A percentile compares a stretch with the other conserved stretches of the same genome.
phyloP scores from a whole-genome alignment of 2,797 vertebrate species.

The Hapalemur alaotrensis region DNA sequence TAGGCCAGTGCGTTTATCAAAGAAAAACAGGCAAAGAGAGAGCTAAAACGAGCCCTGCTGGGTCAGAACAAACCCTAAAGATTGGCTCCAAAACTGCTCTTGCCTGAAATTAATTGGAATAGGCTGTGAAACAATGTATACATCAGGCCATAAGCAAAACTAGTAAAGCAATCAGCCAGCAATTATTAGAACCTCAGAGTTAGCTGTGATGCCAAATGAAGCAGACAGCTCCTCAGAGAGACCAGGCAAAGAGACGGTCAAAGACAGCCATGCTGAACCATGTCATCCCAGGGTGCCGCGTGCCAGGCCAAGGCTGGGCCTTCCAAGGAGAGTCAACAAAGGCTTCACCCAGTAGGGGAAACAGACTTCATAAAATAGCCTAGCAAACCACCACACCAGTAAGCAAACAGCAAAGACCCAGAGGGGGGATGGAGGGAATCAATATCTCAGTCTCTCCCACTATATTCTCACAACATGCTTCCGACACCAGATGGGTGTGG shows the following conservation, averaged over 20 bases:
- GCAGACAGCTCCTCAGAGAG: neutral
- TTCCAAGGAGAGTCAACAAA: neutral
- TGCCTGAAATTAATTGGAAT: neutral
- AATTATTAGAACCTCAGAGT: neutral
- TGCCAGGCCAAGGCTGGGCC: neutral
- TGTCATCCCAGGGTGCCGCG: neutral
- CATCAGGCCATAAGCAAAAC: neutral
- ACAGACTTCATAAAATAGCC: neutral
- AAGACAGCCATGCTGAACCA: neutral
- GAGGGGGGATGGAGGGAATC: neutral
- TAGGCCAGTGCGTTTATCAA: neutral
- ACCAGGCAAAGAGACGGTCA: neutral
- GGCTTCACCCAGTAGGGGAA: neutral
- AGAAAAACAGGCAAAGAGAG: neutral
- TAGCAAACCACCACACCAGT: neutral
- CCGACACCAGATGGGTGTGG: neutral
- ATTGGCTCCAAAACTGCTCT: neutral
- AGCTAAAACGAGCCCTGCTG: neutral
- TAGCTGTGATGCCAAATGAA: neutral
- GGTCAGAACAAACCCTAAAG: neutral
- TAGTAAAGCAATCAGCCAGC: neutral
- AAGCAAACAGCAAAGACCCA: neutral
- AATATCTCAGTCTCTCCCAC: neutral
- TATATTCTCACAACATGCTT: neutral
- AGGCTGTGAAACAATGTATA: neutral